Percentiles rank a stretch among this genome's conserved stretches.
These are phyloP conservation scores for Pantelozetes paolii DNA, from an alignment of 2,888 invertebrate species.

Conservation along the genomic window DNA sequence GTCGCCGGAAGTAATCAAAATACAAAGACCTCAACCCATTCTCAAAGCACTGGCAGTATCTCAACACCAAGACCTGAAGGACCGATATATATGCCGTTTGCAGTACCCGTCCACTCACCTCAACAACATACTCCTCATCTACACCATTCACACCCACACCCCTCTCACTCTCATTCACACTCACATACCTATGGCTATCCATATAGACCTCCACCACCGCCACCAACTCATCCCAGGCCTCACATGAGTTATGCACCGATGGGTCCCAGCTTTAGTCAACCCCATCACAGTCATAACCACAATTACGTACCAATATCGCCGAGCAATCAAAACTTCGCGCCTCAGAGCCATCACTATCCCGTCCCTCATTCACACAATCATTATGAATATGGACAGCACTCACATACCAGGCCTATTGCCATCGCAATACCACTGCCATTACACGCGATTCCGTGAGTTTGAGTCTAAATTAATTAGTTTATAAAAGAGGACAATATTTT, in stretches of 20 bases:
- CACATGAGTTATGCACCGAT: neutral
- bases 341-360: constrained; percentile 2
- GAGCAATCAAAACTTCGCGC: neutral
- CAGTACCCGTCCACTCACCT: neutral
- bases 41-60: neutral
- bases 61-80: neutral
- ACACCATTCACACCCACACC: neutral
- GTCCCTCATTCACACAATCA: neutral
- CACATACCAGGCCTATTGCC: neutral
- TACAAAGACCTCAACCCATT: neutral
- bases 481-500: too few species aligned
- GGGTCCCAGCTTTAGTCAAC: neutral
- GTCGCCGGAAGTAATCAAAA: neutral
- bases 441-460: constrained; percentile 10
- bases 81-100: constrained; percentile 10
- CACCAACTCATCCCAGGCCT: neutral
- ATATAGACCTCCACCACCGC: constrained; percentile 1
- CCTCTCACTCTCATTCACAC: too few species aligned
- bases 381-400: neutral
- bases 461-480: too few species aligned
- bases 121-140: neutral
- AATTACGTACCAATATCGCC: neutral
- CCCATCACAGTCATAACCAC: neutral
- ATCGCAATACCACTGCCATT: constrained; percentile 12
- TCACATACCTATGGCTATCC: too few species aligned